A percentile compares a stretch with the other conserved stretches of the same genome.
phyloP scores from a whole-genome alignment of 1,140 invertebrate species.

The Brachionus manjavacas region DNA sequence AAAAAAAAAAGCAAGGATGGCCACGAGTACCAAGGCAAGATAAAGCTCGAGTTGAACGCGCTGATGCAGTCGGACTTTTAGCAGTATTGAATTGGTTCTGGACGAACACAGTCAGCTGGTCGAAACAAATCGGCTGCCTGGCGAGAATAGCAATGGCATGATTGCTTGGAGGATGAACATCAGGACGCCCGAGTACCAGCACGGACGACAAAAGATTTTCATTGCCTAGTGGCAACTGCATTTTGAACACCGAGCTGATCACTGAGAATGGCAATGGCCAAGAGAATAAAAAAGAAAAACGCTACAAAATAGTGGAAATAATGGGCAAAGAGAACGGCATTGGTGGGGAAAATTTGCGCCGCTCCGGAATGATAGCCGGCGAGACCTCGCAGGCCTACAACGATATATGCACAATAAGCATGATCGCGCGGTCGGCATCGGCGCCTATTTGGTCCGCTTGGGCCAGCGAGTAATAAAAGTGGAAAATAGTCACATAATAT shows the following conservation, averaged over 20 bases:
- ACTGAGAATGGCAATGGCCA: background rate
- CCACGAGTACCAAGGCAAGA: conserved; percentile 60
- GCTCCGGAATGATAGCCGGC: conserved; percentile 94
- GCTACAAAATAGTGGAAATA: conserved; percentile 92
- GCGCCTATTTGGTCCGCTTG: conserved; percentile 85
- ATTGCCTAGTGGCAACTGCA: conserved; percentile 67
- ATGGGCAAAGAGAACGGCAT: conserved; percentile 88
- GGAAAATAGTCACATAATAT: conserved; percentile 95
- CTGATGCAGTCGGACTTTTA: conserved; percentile 47
- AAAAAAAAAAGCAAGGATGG: conserved; percentile 45
- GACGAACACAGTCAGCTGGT: conserved; percentile 69
- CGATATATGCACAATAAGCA: conserved; percentile 90
- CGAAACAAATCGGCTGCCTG: conserved; percentile 83
- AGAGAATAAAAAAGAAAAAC: conserved; percentile 62
- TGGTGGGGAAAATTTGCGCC: conserved; percentile 90
- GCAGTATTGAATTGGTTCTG: conserved; percentile 75
- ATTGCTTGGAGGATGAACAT: conserved; percentile 89
- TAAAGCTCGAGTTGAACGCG: conserved; percentile 43
- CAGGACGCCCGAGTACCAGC: conserved; percentile 87
- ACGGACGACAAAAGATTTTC: conserved; percentile 83
- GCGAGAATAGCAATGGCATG: conserved; percentile 87
- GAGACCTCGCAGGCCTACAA: conserved; percentile 89
- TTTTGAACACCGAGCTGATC: conserved; percentile 13
- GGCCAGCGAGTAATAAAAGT: conserved; percentile 93
- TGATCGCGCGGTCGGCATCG: conserved; percentile 93